Percentiles rank a stretch among this genome's conserved stretches.
Conservation (phyloP, 2,113 vertebrate genomes). For the Paracanthobrama guichenoti region DNA sequence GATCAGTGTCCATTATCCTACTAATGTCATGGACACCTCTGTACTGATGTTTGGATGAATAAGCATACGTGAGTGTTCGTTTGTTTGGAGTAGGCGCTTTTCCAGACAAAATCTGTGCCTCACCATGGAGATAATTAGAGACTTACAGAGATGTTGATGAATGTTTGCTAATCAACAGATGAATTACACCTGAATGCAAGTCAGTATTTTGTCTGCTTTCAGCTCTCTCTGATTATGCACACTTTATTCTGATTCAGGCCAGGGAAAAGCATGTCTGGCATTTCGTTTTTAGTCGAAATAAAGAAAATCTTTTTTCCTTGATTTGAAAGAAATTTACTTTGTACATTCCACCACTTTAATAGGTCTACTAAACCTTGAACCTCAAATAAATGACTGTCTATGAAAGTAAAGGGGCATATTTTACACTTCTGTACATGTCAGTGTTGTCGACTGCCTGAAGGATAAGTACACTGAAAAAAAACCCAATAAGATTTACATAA, state of each 20-base stretch:
- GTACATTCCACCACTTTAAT: background rate
- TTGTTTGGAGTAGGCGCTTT: conserved; percentile 15
- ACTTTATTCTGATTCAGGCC: background rate
- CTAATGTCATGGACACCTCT: conserved; percentile 35
- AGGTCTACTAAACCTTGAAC: background rate
- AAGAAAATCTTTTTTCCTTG: background rate
- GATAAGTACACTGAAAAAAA: background rate
- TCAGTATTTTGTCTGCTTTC: background rate
- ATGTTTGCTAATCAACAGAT: conserved; percentile 28
- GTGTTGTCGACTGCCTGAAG: background rate
- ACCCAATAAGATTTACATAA: too few relatives aligned
- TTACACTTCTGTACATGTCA: background rate
- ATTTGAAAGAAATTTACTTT: background rate
- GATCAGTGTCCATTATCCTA: conserved; percentile 37
- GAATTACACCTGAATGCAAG: background rate
- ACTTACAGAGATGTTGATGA: conserved; percentile 21
- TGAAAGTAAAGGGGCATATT: background rate
- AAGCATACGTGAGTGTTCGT: background rate
- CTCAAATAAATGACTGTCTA: background rate
- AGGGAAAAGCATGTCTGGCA: background rate
- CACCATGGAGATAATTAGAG: conserved; percentile 24
- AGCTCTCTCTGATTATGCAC: background rate
- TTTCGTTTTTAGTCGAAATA: background rate
- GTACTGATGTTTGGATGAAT: background rate
- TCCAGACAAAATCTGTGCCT: background rate